A percentile compares a stretch with the other conserved stretches of the same genome.
Conservation (phyloP, 2,113 vertebrate species). For the Dasyprocta punctata region DNA sequence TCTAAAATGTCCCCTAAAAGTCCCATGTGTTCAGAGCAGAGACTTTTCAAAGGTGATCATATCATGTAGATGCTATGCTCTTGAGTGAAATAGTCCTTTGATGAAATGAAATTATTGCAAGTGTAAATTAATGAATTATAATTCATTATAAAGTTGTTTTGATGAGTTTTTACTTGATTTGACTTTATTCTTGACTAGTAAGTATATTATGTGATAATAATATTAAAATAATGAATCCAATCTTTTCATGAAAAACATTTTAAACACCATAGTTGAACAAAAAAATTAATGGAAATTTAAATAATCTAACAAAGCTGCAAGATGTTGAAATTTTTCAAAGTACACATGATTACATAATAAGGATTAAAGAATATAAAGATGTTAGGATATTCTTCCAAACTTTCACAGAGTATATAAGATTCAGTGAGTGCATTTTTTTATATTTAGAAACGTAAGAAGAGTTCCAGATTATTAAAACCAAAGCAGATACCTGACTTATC, state of each 20-base stretch:
- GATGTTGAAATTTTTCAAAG: neutral
- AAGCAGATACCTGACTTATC: neutral
- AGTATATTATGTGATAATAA: neutral
- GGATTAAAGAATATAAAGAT: neutral
- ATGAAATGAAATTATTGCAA: neutral
- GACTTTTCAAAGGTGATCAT: neutral
- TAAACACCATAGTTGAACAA: neutral
- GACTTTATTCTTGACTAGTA: neutral
- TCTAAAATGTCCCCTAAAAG: neutral
- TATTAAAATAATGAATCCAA: neutral
- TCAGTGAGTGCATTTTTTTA: neutral
- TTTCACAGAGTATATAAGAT: neutral
- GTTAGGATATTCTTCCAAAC: neutral
- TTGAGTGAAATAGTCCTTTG: neutral
- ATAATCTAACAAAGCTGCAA: neutral
- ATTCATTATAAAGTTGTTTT: neutral
- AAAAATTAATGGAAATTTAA: neutral
- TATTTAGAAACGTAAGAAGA: neutral
- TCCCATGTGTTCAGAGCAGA: neutral
- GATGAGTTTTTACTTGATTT: neutral
- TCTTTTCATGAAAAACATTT: neutral
- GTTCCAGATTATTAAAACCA: neutral
- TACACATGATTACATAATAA: neutral
- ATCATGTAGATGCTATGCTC: neutral
- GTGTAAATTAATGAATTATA: neutral